Base-by-base conservation (phyloP, 2,888 invertebrate genomes). In the Xestia rhomboidea region DNA sequence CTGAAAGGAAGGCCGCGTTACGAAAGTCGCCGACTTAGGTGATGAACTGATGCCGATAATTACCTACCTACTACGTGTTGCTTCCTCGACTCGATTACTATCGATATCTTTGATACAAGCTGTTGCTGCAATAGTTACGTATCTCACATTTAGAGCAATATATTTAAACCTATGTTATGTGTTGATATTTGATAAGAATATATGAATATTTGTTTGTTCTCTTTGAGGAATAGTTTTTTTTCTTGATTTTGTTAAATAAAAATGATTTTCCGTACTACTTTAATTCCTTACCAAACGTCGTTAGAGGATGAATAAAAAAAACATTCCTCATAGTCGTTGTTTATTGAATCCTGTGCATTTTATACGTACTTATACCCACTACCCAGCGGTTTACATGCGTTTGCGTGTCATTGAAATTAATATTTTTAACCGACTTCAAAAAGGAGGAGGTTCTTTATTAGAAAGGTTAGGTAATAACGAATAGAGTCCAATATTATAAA, bases 1-100 rank as follows among this genome's bases (percentile, higher is more conserved):
- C 68, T 74, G 70, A 84, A 84, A 76, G 85, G 82, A 76, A 86
- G 86, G 85, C 87, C 85, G 70, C 30, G 54, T 72, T 82, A 74
- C 82, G 79, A 87, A 87, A 82, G 74, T 79, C 77, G 24, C 76
- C 69, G 70, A 64, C 67, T 83, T 83, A 81, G 77, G 60, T 87
- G 87, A 85, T 87, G 82, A 76, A 67, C 78, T 81, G 75, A 73
- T 68, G 77, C 51, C 72, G 63, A 77, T 74, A 68, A 73, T 60
- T 76, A 73, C 41, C 6, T 70, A n/a, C n/a, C n/a, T n/a, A n/a
- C n/a, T n/a, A 71, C 54, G 44, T 81, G 67, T 54, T 69, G 27
- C 60, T 70, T 30, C 49, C 71, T 83, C 73, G 79, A 62, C 79
- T 69, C 62, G 66, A 63, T 44, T 69, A 62, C 21, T 78, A 73